Base-by-base conservation (phyloP, 2,113 vertebrate species). In the Stomatorhinus ivindoensis region DNA sequence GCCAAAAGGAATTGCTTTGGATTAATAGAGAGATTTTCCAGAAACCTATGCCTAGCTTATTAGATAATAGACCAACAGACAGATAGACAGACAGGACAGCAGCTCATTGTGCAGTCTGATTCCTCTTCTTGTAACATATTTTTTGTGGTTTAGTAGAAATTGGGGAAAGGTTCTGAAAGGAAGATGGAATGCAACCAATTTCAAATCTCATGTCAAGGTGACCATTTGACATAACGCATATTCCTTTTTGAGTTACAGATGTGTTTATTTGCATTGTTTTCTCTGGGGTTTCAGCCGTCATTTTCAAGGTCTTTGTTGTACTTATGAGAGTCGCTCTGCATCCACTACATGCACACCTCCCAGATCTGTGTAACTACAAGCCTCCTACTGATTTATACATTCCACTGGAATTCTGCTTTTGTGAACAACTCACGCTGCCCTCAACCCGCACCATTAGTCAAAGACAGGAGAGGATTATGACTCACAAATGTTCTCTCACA, bases 401-500 rank as follows among this genome's bases (percentile, higher is more conserved):
- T 46, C 82, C 42, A 47, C 44, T 13, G 24, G 17, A 84, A 21
- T 24, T 48, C 87, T 46, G 61, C n/a, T 35, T 73, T 48, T 73
- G 87, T 35, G 39, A 39, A 88, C 39, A 27, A 31, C 58, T 88
- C 61, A 47, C 0, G 13, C 9, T 58, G 19, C 17, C 39, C 61
- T 50, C 65, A 46, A 27, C 19, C 73, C 42, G 24, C 88, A 89
- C 24, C 35, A 85, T 89, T 27, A 58, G 48, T 85, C 80, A 51
- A 55, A 53, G 48, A 24, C 50, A 61, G 39, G 80, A 46, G 13
- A 82, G 55, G 42, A n/a, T 76, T 82, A 46, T 84, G 50, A 89
- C 76, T 89, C 88, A 84, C 24, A 46, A 84, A 58, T 58, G 76
- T 46, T 89, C 80, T 19, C 80, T 89, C 88, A 61, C 50, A 89